A percentile compares a stretch with the other conserved stretches of the same genome.
These are phyloP conservation scores for Hydraecia micacea DNA, from an alignment of 2,888 invertebrate species.

Conservation along the genomic window DNA sequence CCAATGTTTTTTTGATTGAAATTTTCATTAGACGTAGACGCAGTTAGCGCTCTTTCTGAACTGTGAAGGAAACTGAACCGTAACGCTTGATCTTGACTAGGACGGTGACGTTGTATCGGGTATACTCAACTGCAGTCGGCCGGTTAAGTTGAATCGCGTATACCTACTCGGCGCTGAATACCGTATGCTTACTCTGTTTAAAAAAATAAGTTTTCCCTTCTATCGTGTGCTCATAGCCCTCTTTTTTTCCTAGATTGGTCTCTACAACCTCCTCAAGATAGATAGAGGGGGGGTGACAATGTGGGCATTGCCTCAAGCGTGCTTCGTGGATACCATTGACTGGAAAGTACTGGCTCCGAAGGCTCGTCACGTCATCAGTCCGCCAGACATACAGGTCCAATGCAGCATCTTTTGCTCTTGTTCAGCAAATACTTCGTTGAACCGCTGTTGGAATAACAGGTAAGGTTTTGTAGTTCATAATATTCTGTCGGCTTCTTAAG, in stretches of 20 bases:
- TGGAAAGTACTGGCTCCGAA: slow-evolving; percentile 82
- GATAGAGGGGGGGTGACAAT: slow-evolving; percentile 95
- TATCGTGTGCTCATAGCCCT: not conserved
- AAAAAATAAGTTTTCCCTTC: not conserved
- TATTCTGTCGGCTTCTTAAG: not conserved
- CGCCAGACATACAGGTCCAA: slow-evolving; percentile 65
- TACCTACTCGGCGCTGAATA: not conserved
- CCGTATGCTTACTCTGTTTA: not conserved
- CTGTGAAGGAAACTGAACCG: not conserved
- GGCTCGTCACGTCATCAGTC: slow-evolving; percentile 78
- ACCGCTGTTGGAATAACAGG: slow-evolving; percentile 86
- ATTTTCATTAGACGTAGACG: too few species aligned
- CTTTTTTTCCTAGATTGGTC: slow-evolving; percentile 91
- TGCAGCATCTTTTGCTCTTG: slow-evolving; percentile 80
- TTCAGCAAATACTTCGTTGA: slow-evolving; percentile 68
- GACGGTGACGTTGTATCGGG: not conserved
- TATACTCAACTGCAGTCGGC: not conserved
- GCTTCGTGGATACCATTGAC: slow-evolving; percentile 91
- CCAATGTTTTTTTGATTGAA: too few species aligned
- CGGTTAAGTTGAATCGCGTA: not conserved
- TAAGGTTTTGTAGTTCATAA: slow-evolving; percentile 54
- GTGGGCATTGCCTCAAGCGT: slow-evolving; percentile 93
- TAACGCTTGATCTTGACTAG: not conserved
- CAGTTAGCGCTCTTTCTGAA: too few species aligned
- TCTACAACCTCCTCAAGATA: slow-evolving; percentile 93